Base-by-base conservation (phyloP, 2,113 vertebrate species). In the Sminthopsis crassicaudata region DNA sequence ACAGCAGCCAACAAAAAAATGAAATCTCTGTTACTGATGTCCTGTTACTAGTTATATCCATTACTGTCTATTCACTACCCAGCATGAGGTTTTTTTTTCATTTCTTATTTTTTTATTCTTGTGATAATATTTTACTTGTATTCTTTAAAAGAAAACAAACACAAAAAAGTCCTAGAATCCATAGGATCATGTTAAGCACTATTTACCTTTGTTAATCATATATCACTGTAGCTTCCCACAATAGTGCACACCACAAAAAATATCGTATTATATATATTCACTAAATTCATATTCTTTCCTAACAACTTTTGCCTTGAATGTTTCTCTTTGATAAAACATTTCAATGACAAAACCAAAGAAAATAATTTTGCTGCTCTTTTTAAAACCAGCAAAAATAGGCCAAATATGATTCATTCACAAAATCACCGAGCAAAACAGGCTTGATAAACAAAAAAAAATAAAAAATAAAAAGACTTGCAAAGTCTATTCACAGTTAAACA, bases 401-500 rank as follows among this genome's bases (percentile, higher is more conserved):
- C 10, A 91, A 96, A 93, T 96, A 90, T 96, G 90, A 93, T 26
- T 92, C 97, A 94, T 93, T 97, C 57, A 93, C 91, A 52, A 96
- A 97, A 92, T 36, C 94, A 91, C 91, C 51, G 95, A 96, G 36
- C 25, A 92, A 94, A 89, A 53, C 57, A 96, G 92, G 16, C 84
- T 90, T 27, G n/a, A 91, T 92, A 95, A 52, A 60, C 46, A 97
- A 91, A 42, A 60, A 67, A 27, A 67, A 14, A n/a, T n/a, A n/a
- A 57, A 27, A 55, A 57, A 57, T 7, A 54, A 51, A 94, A 60
- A 30, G 25, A 46, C 23, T 6, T 53, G 23, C 19, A 84, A 93
- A 97, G 90, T 55, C 97, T 97, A 93, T 50, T 88, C 3, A 0
- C 22, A 96, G 25, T 52, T 90, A 91, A 46, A 57, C 30, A 94